A percentile compares a stretch with the other conserved stretches of the same genome.
Conservation (phyloP, 1,140 invertebrate species). For the Bombyx mori region ASM3026992v2 NC_085115.1:15779501-15780000, state of each 20-base stretch:
- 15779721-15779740: constrained; percentile 33
- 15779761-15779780: constrained; percentile 21
- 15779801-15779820: constrained; percentile 35
- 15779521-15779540: too few species aligned
- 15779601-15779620: constrained; percentile 22
- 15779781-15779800: constrained; percentile 30
- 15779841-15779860: constrained; percentile 9
- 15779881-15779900: too few species aligned
- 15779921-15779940: too few species aligned
- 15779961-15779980: too few species aligned
- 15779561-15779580: constrained; percentile 37
- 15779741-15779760: constrained; percentile 29
- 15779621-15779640: constrained; percentile 39
- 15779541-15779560: constrained; percentile 35
- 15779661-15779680: constrained; percentile 24
- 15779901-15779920: too few species aligned
- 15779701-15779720: constrained; percentile 38
- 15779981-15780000: too few species aligned
- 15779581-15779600: constrained; percentile 20
- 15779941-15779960: too few species aligned
- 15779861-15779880: too few species aligned
- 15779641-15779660: constrained; percentile 25
- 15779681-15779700: constrained; percentile 24
- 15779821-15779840: constrained; percentile 33
- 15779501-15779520: too few species aligned